Percentiles rank a stretch among this genome's conserved stretches.
These are phyloP conservation scores for Zaprionus kolodkinae DNA, from an alignment of 1,140 invertebrate species.

Conservation along the genomic window DNA sequence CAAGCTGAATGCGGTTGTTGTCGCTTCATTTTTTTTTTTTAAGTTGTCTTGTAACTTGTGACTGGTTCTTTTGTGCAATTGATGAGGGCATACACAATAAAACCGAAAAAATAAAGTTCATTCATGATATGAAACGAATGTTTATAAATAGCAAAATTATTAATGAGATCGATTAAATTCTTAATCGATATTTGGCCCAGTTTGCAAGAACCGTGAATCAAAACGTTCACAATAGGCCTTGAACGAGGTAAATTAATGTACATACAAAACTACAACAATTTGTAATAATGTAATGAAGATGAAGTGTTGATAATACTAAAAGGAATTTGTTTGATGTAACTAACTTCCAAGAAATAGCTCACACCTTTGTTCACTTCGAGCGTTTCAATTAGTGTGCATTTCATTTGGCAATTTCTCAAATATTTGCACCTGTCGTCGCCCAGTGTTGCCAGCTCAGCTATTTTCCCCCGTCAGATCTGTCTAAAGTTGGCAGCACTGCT, in stretches of 20 bases:
- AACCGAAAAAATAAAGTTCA: neutral
- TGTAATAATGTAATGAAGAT: neutral
- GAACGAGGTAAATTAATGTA: neutral
- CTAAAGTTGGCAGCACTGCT: too few species aligned
- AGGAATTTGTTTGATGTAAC: neutral
- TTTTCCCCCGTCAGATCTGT: too few species aligned
- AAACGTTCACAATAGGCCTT: neutral
- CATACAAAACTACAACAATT: neutral
- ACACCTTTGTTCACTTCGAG: slow-evolving; percentile 17
- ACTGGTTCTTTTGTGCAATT: slow-evolving; percentile 4
- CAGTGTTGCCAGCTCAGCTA: neutral
- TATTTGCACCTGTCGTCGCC: slow-evolving; percentile 62
- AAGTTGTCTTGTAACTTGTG: neutral
- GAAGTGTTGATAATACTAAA: neutral
- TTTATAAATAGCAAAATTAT: slow-evolving; percentile 18
- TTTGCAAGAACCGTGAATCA: neutral
- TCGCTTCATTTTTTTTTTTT: neutral
- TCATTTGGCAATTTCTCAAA: slow-evolving; percentile 57
- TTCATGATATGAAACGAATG: neutral
- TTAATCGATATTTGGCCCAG: neutral
- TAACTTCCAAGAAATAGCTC: neutral
- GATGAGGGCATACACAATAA: neutral
- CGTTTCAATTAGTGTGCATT: slow-evolving; percentile 45
- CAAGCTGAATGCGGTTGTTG: slow-evolving; percentile 16
- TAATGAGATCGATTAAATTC: neutral